Evolutionary conservation across 1,140 invertebrate genomes (phyloP).

Genomic region (Notospermus geniculatus): DNA sequence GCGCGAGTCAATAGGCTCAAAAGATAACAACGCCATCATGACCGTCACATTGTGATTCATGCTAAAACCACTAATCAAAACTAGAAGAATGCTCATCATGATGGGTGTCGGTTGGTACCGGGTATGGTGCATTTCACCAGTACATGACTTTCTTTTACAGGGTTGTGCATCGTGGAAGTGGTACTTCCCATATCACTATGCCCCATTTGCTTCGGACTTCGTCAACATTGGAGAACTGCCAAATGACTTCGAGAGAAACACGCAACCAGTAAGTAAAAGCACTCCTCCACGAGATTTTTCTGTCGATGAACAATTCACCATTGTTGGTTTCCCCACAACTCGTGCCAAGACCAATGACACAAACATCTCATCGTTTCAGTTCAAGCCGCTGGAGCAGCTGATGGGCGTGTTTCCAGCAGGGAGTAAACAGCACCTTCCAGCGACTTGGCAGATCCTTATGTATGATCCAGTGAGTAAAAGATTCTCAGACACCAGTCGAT

Average conservation of each 20-base stretch:
- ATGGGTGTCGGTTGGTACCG: too few species aligned
- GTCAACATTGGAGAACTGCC: constrained; percentile 82
- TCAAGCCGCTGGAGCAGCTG: constrained; percentile 94
- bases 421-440: constrained; percentile 88
- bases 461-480: constrained; percentile 72
- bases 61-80: too few species aligned
- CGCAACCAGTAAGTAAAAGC: constrained; percentile 71
- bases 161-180: constrained; percentile 99
- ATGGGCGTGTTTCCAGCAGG: constrained; percentile 99
- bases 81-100: too few species aligned
- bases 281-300: background rate
- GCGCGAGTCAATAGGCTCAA: too few species aligned
- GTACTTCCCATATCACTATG: constrained; percentile 99
- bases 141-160: constrained; percentile 55
- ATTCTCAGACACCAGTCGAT: background rate
- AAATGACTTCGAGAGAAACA: constrained; percentile 84
- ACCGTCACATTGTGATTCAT: too few species aligned
- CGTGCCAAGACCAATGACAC: background rate
- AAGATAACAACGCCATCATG: too few species aligned
- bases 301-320: too few species aligned
- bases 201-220: constrained; percentile 99
- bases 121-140: too few species aligned
- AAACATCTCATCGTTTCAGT: constrained; percentile 61
- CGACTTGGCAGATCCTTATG: constrained; percentile 94
- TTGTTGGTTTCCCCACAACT: too few species aligned